These are phyloP conservation scores for Heliconius hermathena DNA, from an alignment of 1,140 invertebrate genomes.

Conservation along the genomic window DNA sequence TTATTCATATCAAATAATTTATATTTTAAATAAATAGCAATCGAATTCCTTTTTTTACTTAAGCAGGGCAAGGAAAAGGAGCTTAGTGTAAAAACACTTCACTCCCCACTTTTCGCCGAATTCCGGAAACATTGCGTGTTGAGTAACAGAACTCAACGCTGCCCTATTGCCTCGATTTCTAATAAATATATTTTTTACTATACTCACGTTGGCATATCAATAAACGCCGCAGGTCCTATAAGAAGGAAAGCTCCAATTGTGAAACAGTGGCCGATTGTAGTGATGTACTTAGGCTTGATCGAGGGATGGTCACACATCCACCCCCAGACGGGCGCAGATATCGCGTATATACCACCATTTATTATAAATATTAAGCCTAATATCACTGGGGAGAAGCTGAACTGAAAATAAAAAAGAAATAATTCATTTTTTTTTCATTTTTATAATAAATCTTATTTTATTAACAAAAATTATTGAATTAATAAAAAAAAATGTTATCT, in stretches of 20 bases:
- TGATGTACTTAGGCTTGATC: slow-evolving; percentile 86
- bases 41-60: no score
- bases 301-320: slow-evolving; percentile 87
- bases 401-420: slow-evolving; percentile 80
- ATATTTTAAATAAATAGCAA: no score
- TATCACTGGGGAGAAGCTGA: slow-evolving; percentile 87
- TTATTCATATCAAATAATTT: no score
- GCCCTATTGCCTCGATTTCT: no score
- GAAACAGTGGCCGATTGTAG: slow-evolving; percentile 85
- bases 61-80: no score
- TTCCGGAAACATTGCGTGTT: no score
- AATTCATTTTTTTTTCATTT: neutral
- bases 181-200: neutral
- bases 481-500: no score
- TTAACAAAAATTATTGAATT: no score
- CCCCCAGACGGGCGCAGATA: slow-evolving; percentile 91
- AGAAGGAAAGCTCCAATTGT: slow-evolving; percentile 86
- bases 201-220: slow-evolving; percentile 84
- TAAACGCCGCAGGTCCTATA: slow-evolving; percentile 89
- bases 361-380: slow-evolving; percentile 94
- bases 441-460: no score
- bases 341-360: slow-evolving; percentile 92
- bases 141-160: no score
- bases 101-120: no score
- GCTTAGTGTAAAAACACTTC: no score